Base-by-base conservation (phyloP, 2,888 invertebrate genomes). In the Sipha maydis region DNA sequence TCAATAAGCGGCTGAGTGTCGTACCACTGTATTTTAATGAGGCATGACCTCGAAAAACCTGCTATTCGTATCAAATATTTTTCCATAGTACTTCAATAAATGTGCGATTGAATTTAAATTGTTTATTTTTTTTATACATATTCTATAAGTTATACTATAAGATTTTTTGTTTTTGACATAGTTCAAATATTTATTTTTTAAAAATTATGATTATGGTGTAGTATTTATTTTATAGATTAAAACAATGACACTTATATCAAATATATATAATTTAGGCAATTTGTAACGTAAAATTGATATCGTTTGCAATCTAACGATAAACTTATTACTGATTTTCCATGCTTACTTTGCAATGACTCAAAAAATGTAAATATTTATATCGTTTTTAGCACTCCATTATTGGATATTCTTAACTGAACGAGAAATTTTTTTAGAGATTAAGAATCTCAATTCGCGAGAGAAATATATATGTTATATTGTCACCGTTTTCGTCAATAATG, bases 11-110 rank as follows among this genome's bases (percentile, higher is more conserved):
- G 75, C 56, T 31, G 54, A 83, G 73, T 83, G 28, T 75, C 38
- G 71, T 75, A 4, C 83, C 48, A 7, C 78, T 78, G 69, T 78
- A 78, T 85, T 78, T 77, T 85, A 85, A 85, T 28, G 78, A 69
- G 11, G 34, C 25, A 25, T 85, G 67, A 85, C 78, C 78, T 85
- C n/a, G 34, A 85, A 78, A 84, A 84, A 77, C 67, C 67, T 41
- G 76, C 41, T 83, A 61, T 83, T 75, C n/a, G 8, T 83, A 56
- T 56, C n/a, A n/a, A 73, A 83, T 14, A 61, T 75, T 75, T 54
- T 54, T 54, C 28, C 4, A 48, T 48, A 11, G 41, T n/a, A 73
- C 54, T 54, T 54, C 48, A 82, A 71, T 69, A 69, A 69, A 61
- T 77, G 19, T 28, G 28, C 4, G 38, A 80, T 61, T 25, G 28